A percentile compares a stretch with the other conserved stretches of the same genome.
These are phyloP conservation scores for Rhodeus uyekii DNA, from an alignment of 2,797 vertebrate species.

Conservation along the genomic window DNA sequence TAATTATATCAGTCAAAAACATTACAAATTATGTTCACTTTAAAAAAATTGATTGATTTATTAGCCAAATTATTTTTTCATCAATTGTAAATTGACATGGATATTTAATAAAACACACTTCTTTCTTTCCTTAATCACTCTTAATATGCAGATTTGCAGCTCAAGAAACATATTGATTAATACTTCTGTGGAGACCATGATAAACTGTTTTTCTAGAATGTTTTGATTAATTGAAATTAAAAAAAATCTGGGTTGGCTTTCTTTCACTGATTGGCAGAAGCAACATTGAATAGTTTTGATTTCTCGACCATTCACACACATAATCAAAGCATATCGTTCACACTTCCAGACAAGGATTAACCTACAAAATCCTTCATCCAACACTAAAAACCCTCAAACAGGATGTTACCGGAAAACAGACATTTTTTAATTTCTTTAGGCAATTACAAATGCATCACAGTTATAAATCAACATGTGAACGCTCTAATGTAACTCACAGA, in stretches of 20 bases:
- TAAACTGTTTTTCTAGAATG: background rate
- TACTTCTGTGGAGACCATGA: background rate
- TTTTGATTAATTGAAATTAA: background rate
- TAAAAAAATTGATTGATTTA: background rate
- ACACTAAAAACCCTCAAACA: background rate
- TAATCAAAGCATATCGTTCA: conserved; percentile 11
- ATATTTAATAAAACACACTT: background rate
- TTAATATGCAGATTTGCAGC: background rate
- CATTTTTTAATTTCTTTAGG: background rate
- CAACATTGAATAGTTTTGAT: background rate
- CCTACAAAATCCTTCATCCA: background rate
- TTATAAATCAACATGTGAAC: background rate
- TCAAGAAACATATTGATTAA: background rate
- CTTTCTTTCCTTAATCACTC: background rate
- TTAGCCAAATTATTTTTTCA: background rate
- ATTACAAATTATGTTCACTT: background rate
- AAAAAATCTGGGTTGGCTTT: background rate
- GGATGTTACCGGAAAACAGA: background rate
- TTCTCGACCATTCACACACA: conserved; percentile 10
- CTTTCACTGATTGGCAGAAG: background rate
- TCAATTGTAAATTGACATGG: background rate
- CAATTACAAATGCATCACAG: background rate
- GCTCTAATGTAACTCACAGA: background rate
- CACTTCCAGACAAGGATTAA: background rate
- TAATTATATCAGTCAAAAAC: background rate